These are phyloP conservation scores for Bedellia somnulentella DNA, from an alignment of 2,888 invertebrate species.

Conservation along the genomic window DNA sequence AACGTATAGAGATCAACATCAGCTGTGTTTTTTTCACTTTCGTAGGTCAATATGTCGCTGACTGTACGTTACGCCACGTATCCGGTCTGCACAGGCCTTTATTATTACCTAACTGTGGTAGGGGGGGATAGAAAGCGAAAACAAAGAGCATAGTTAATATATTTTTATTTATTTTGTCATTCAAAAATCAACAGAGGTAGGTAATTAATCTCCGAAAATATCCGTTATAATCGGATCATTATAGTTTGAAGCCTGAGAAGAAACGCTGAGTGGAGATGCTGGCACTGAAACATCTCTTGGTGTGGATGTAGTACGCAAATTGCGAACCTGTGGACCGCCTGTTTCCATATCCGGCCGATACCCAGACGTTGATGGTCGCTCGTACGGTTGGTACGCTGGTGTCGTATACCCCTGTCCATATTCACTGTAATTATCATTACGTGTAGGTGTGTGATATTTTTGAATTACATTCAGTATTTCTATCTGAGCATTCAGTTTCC, in stretches of 20 bases:
- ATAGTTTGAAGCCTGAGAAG: no score
- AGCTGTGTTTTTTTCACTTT: conserved; percentile 8
- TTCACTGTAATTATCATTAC: conserved; percentile 9
- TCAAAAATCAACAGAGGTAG: conserved; percentile 10
- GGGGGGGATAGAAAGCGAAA: conserved; percentile 6
- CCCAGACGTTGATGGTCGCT: no score
- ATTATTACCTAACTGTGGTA: conserved; percentile 6
- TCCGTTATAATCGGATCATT: conserved; percentile 11
- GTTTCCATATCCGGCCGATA: conserved; percentile 10
- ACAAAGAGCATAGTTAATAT: conserved; percentile 6
- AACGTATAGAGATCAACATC: conserved; percentile 3
- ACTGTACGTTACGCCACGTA: conserved; percentile 8
- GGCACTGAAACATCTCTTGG: conserved; percentile 11
- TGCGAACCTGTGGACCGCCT: conserved; percentile 9
- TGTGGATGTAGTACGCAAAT: conserved; percentile 10
- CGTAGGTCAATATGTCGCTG: conserved; percentile 7
- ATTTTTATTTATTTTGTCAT: conserved; percentile 9
- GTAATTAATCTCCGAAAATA: conserved; percentile 11
- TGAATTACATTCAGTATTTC: conserved; percentile 13
- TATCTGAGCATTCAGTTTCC: conserved; percentile 13
- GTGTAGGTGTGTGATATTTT: conserved; percentile 11
- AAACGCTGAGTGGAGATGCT: conserved; percentile 9
- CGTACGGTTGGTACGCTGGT: conserved; percentile 8
- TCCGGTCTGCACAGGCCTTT: conserved; percentile 6
- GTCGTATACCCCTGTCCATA: conserved; percentile 12